phyloP scores from a whole-genome alignment of 2,888 invertebrate species.

The Blomia tropicalis region DNA sequence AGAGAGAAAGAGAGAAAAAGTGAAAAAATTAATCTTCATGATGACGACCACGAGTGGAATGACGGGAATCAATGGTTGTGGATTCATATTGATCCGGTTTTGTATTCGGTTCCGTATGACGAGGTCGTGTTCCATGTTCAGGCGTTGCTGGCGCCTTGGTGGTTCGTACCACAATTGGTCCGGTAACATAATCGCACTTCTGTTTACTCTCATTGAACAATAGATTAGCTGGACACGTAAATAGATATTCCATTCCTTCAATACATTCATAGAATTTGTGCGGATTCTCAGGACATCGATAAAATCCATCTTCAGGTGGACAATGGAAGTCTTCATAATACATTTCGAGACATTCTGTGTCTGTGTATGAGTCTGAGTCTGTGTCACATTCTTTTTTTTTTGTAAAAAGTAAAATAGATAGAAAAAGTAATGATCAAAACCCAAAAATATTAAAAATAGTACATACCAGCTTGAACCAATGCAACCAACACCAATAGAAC shows the following conservation, averaged over 20 bases:
- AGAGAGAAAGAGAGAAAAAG: too few relatives aligned
- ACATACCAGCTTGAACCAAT: not conserved
- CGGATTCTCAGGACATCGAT: not conserved
- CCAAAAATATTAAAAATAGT: not conserved
- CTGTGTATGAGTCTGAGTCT: not conserved
- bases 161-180: not conserved
- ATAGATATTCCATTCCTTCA: not conserved
- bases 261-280: conserved; percentile 15
- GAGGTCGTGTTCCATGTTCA: not conserved
- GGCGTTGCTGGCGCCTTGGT: not conserved
- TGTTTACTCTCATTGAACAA: conserved; percentile 16
- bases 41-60: not conserved
- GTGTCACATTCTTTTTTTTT: not conserved
- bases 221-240: not conserved
- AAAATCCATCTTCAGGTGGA: not conserved
- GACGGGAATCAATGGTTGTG: not conserved
- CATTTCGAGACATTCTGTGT: not conserved
- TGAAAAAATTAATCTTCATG: too few relatives aligned
- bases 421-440: not conserved
- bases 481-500: too few relatives aligned
- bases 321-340: too few relatives aligned
- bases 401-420: not conserved
- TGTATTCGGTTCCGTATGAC: not conserved
- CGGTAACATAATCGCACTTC: not conserved
- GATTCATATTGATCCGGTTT: not conserved